Base-by-base conservation (phyloP, 2,888 invertebrate species). In the Bellardia bayeri region DNA sequence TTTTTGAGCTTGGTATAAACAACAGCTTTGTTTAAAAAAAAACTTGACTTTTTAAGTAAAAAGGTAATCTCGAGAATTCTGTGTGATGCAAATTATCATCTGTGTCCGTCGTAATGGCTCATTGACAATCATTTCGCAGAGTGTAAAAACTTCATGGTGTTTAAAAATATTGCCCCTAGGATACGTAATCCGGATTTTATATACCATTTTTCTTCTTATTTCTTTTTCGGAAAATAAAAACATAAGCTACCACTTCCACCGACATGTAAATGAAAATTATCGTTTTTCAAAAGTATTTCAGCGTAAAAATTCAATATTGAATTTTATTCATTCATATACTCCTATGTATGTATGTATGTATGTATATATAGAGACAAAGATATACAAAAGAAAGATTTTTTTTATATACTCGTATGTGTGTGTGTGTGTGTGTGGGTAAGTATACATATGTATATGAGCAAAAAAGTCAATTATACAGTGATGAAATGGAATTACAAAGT, bases 251-350 rank as follows among this genome's bases (percentile, higher is more conserved):
- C 23, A 75, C 90, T 91, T 91, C 91, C 91, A 91, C 90, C 91
- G 91, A 91, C 84, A 91, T 91, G 91, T 90, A 92, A 92, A 92
- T 92, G 92, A 91, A 92, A 92, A 92, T 87, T 85, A 92, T 92
- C 91, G 79, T 82, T 92, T 91, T 92, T 92, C 92, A 92, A 91
- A 91, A 90, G 91, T 92, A 92, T 92, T 93, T 92, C 90, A 91
- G 92, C 93, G 92, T 91, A 90, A 92, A 92, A 92, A 91, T 92
- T 91, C 92, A 91, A 92, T 92, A 92, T 92, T 91, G 91, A 91
- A 93, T 93, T 85, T 92, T 91, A 92, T 92, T 93, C 92, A 92
- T 91, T 91, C 74, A 71, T 33, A 71, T 54, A 0, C 33, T 5
- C 78, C 58, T 16, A 58, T 54, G 23, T 45, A 63, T 74, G 61